Base-by-base conservation (phyloP, 1,140 invertebrate species). In the Lutraria rhynchaena region DNA sequence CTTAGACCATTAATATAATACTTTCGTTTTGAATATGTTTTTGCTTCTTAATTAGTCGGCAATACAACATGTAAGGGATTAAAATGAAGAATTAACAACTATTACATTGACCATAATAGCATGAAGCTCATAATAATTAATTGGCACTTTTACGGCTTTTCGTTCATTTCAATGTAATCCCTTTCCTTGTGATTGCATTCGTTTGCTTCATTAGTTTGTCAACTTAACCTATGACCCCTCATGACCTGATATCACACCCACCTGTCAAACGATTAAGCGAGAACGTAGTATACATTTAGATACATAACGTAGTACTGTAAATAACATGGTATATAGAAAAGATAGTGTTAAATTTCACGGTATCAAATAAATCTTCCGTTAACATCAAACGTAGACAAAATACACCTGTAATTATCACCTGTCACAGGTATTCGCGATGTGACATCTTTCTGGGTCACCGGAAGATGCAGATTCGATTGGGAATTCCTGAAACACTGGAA, bases 171-270 rank as follows among this genome's bases (percentile, higher is more conserved):
- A 49, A 49, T 49, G 19, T 49, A 19, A 49, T 11, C 11, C 11
- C 44, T 49, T 49, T 29, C 5, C 4, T 58, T 58, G 27, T 31
- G 3, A 13, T 58, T 3, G 27, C 33, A 4, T 65, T 41, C n/a
- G 24, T 3, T 65, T 2, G 24, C 27, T 31, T 51, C 9, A 70
- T 70, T 41, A 11, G 35, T 35, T 35, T 71, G 69, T 71, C 69
- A 71, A 71, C 69, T 46, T 71, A 71, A 71, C 69, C 69, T 29
- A 24, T 71, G 29, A 71, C 69, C 69, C 55, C 69, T 19, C n/a
- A n/a, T n/a, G 35, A 60, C 57, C 41, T 49, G 22, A 37, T 27
- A 11, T 24, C 63, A 71, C 69, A 71, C 69, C 69, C 69, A 71
- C 69, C 69, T 71, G 53, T 53, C 51, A 55, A 35, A 41, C 35